Percentiles rank a stretch among this genome's conserved stretches.
These are phyloP conservation scores for Drosophila vallismaia DNA, from an alignment of 2,888 invertebrate genomes.

Conservation along the genomic window DNA sequence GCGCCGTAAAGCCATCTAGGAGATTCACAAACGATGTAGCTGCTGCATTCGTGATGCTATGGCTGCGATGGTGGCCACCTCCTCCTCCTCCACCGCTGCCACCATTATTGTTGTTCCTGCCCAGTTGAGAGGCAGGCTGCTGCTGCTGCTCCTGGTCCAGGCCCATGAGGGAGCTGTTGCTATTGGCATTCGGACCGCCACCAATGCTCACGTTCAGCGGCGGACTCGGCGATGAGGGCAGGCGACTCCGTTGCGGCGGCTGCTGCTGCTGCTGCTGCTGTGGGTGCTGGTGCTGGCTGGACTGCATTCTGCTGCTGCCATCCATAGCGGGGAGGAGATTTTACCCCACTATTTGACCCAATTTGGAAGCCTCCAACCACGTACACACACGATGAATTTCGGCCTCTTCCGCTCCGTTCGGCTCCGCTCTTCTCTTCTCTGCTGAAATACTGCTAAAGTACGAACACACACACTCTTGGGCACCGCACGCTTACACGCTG, in stretches of 20 bases:
- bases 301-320: constrained; percentile 23
- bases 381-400: constrained; percentile 45
- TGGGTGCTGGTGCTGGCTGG: constrained; percentile 30
- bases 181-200: constrained; percentile 62
- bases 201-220: constrained; percentile 59
- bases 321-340: constrained; percentile 18
- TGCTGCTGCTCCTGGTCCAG: constrained; percentile 24
- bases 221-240: constrained; percentile 55
- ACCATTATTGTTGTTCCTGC: constrained; percentile 47
- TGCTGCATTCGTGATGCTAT: constrained; percentile 75
- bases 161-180: constrained; percentile 24
- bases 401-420: constrained; percentile 20
- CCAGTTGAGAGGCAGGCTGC: constrained; percentile 21
- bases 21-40: constrained; percentile 80
- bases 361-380: constrained; percentile 62
- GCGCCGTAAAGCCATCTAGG: constrained; percentile 80
- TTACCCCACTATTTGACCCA: constrained; percentile 51
- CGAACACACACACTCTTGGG: constrained; percentile 5
- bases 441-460: constrained; percentile 16
- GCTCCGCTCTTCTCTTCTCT: constrained; percentile 13
- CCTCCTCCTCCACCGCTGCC: constrained; percentile 47
- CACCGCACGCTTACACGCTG: constrained; percentile 30
- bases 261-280: constrained; percentile 46
- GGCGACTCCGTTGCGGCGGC: constrained; percentile 50
- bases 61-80: constrained; percentile 68